Conservation (phyloP, 2,113 vertebrate species). For the Xiphias gladius region DNA sequence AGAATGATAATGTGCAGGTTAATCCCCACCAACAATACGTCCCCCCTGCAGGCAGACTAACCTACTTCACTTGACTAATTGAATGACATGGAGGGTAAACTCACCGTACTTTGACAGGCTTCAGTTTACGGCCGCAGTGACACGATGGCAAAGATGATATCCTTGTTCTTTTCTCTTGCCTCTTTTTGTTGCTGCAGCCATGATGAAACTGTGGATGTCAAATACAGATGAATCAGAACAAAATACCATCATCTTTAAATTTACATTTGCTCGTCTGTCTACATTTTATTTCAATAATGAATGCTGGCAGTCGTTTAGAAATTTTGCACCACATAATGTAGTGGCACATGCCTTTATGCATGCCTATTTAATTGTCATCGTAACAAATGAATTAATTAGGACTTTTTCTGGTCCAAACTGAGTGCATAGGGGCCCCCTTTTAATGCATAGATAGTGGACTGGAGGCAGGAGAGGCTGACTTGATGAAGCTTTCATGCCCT, state of each 20-base stretch:
- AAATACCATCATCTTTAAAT: not conserved
- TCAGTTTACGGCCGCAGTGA: conserved; percentile 40
- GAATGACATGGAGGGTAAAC: conserved; percentile 22
- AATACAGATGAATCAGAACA: conserved; percentile 42
- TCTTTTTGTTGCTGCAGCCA: conserved; percentile 41
- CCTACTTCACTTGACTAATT: conserved; percentile 49
- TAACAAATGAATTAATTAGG: not conserved
- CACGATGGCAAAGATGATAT: conserved; percentile 3
- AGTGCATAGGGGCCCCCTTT: not conserved
- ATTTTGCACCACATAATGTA: not conserved
- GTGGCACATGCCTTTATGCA: not conserved
- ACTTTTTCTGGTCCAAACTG: conserved; percentile 7
- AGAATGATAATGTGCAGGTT: conserved; percentile 61
- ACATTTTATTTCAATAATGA: not conserved
- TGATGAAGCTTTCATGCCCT: conserved; percentile 42
- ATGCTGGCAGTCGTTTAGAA: not conserved
- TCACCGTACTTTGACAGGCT: conserved; percentile 14
- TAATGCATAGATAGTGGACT: not conserved
- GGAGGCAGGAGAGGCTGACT: conserved; percentile 6
- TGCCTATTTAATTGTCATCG: not conserved
- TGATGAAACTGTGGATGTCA: conserved; percentile 29
- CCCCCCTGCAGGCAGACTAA: conserved; percentile 37
- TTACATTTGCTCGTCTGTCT: not conserved
- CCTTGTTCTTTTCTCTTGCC: conserved; percentile 21
- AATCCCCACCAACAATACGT: conserved; percentile 54